phyloP scores from a whole-genome alignment of 2,797 vertebrate genomes.

The Microctenopoma lineatum region DNA sequence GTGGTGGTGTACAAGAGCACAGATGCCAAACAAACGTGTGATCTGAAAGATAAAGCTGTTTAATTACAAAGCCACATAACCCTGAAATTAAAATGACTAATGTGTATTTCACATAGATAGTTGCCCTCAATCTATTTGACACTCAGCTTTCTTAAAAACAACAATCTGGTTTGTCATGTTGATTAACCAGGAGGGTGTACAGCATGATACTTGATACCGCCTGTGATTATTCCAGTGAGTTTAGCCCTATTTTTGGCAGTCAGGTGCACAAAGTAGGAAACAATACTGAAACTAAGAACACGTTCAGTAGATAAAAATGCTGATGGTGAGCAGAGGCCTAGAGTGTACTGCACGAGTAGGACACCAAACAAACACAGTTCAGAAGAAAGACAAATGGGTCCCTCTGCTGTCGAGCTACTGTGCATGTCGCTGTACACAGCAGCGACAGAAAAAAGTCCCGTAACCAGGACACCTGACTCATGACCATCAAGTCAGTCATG shows the following conservation, averaged over 20 bases:
- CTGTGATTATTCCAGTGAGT: no score
- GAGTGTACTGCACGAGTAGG: conserved; percentile 28
- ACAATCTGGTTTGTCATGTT: no score
- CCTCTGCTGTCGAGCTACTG: conserved; percentile 70
- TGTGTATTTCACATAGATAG: not conserved
- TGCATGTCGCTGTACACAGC: conserved; percentile 56
- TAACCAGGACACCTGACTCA: conserved; percentile 12
- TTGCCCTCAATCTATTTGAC: no score
- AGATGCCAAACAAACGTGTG: no score
- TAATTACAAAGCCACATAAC: not conserved
- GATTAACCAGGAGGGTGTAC: no score
- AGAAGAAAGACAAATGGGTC: conserved; percentile 55
- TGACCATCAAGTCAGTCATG: conserved; percentile 3
- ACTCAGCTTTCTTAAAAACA: no score
- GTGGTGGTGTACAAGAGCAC: no score
- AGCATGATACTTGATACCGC: no score
- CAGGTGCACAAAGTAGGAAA: no score
- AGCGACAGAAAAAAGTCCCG: conserved; percentile 33
- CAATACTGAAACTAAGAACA: no score
- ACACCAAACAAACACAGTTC: conserved; percentile 68
- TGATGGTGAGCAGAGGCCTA: conserved; percentile 74
- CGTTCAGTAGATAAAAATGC: conserved; percentile 41
- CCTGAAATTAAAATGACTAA: not conserved
- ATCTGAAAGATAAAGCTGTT: not conserved
- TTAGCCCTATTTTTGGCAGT: no score